Evolutionary conservation across 2,797 vertebrate genomes (phyloP), one percentile per base, ranked within the genome.

Genomic region (Rhinoraja longicauda): DNA sequence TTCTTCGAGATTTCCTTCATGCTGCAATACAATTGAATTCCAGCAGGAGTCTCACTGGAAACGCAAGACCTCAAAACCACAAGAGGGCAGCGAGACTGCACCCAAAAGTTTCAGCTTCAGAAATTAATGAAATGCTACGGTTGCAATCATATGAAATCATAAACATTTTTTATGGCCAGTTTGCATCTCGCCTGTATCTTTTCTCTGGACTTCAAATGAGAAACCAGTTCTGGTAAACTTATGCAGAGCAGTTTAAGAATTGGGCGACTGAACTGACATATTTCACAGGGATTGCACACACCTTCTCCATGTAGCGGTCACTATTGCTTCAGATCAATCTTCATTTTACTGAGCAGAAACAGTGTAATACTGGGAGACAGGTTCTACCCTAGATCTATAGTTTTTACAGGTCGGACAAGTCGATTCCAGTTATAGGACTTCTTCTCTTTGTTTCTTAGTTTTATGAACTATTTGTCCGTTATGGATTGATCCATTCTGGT

Each of bases 401-500:
- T 4, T 75, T 75, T 26, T 72, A 53, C 26, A 73, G n/a, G 90
- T 78, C 57, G 93, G 84, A 93, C 77, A 93, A 93, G 93, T 81
- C 19, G 59, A 93, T 72, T 92, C 70, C 45, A 53, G 70, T 92
- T 99, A 99, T 96, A 99, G 97, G 95, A 97, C 95, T 94, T 99
- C 98, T n/a, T 99, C 98, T 36, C 96, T 96, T 91, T 97, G 97
- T 95, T 95, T 98, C 96, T 98, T 98, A 95, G 94, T 77, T 95
- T 98, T 97, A 1, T 94, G 93, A 0, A 97, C 97, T 26, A 96
- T 97, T 94, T 98, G 98, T 93, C 98, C 98, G 0, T 99, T 99
- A 94, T 97, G 97, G 94, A 99, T 90, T 59, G 97, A 97, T 93
- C 99, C 99, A 0, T 99, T 99, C 95, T 99, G 98, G 93, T 97